A percentile compares a stretch with the other conserved stretches of the same genome.
These are phyloP conservation scores for Eueremaeus valkanovi DNA, from an alignment of 2,888 invertebrate genomes.

Conservation along the genomic window DNA sequence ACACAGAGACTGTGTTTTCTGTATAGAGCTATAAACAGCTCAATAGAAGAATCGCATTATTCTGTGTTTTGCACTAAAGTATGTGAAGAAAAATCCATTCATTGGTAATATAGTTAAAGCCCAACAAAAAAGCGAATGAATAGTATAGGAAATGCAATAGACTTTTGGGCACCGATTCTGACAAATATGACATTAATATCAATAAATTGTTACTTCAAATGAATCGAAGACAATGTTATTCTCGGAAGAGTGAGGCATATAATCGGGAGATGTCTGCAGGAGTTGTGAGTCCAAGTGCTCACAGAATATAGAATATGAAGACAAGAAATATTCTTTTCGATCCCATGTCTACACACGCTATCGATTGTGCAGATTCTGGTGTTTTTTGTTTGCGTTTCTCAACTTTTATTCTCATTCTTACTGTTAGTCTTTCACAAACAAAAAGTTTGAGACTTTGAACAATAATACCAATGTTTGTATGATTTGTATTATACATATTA, in stretches of 20 bases:
- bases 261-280: constrained; percentile 10
- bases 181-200: neutral
- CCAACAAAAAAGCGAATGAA: neutral
- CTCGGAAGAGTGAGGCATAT: neutral
- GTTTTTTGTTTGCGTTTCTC: neutral
- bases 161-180: constrained; percentile 13
- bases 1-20: no score
- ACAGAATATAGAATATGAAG: neutral
- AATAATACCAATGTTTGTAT: no score
- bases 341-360: neutral
- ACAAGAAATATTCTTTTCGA: neutral
- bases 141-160: neutral
- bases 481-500: no score
- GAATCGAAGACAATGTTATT: neutral
- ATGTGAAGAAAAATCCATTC: no score
- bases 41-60: no score
- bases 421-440: no score
- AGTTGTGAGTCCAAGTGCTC: neutral
- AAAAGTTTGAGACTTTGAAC: no score
- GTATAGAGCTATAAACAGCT: no score
- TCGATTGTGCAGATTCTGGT: neutral
- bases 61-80: no score
- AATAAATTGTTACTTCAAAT: neutral
- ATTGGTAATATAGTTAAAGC: no score
- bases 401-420: no score